Conservation (phyloP, 2,113 vertebrate genomes). For the Peromyscus polionotus region DNA sequence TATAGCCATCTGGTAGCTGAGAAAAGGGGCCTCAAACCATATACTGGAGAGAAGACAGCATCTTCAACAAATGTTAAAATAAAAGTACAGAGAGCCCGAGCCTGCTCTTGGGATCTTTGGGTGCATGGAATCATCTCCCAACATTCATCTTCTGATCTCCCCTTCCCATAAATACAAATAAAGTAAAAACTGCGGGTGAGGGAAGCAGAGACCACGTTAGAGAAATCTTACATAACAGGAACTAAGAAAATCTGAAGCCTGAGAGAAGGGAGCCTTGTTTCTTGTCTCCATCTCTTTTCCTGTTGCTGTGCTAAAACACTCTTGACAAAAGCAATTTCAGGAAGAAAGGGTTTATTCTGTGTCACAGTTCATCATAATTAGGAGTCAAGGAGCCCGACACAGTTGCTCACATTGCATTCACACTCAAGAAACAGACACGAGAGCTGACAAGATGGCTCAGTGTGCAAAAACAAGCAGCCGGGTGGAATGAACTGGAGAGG, state of each 20-base stretch:
- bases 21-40: background rate
- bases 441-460: background rate
- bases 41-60: background rate
- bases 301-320: background rate
- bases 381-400: background rate
- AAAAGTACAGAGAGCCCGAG: background rate
- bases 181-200: background rate
- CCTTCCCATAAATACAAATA: background rate
- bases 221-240: background rate
- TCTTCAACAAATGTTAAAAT: background rate
- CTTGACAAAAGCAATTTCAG: background rate
- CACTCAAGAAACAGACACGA: background rate
- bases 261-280: background rate
- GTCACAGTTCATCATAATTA: background rate
- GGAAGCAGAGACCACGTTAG: background rate
- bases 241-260: background rate
- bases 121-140: background rate
- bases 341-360: background rate
- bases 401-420: background rate
- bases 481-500: too few relatives aligned
- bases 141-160: background rate
- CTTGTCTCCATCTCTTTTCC: background rate
- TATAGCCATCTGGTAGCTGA: background rate
- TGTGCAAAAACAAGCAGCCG: background rate
- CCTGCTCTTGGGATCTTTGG: background rate